phyloP scores from a whole-genome alignment of 2,888 invertebrate genomes.

The Pogonocherus hispidulus region DNA sequence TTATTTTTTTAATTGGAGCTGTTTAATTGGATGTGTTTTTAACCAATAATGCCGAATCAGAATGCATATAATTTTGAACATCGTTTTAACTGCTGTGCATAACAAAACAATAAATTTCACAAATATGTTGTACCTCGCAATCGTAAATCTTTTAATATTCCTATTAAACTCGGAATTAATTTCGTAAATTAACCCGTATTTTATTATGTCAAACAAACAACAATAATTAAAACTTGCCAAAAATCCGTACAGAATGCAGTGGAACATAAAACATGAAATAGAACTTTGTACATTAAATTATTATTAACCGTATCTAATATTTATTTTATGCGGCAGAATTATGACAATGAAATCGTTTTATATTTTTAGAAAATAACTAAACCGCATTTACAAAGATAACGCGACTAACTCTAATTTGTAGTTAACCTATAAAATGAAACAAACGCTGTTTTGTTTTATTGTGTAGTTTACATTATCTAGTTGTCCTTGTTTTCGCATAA shows the following conservation, averaged over 20 bases:
- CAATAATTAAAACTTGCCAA: constrained; percentile 11
- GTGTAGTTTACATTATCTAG: not conserved
- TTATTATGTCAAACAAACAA: not conserved
- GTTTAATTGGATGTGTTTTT: not conserved
- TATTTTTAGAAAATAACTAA: constrained; percentile 16
- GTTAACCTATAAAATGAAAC: constrained; percentile 1
- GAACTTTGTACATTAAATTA: not conserved
- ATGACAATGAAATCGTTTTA: constrained; percentile 3
- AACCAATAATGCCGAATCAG: not conserved
- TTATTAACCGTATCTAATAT: not conserved
- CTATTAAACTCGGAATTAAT: constrained; percentile 21
- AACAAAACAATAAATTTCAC: not conserved
- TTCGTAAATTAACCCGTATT: constrained; percentile 21
- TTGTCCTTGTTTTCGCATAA: not conserved
- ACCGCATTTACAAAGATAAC: constrained; percentile 15
- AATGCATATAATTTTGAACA: not conserved
- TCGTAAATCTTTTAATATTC: constrained; percentile 20
- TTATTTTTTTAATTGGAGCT: too few species aligned
- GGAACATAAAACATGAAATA: not conserved
- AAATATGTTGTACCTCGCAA: constrained; percentile 10
- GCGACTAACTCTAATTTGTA: not conserved
- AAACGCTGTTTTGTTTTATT: constrained; percentile 4
- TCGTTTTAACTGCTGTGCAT: not conserved
- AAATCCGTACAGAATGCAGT: not conserved
- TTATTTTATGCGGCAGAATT: not conserved